Base-by-base conservation (phyloP, 1,140 invertebrate species). In the Formica exsecta region DNA sequence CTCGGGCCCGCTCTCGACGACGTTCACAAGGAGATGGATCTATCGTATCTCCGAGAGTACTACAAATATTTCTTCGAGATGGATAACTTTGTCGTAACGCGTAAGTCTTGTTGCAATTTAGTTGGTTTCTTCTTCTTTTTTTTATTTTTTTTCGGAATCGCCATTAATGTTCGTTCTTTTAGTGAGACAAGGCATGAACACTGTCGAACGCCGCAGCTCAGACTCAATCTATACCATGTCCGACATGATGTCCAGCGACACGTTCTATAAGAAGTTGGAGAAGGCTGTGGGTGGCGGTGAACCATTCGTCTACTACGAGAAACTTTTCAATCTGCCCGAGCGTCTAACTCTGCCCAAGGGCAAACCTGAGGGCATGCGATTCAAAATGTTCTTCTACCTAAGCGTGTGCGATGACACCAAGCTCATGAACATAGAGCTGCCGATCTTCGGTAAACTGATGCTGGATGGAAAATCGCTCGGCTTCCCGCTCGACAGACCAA, bases 401-500 rank as follows among this genome's bases (percentile, higher is more conserved):
- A 95, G 92, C 32, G 92, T 94, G 66, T 88, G 93, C 86, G 92
- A 93, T 5, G 93, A 94, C 48, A 91, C 92, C 77, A 91, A 92
- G 41, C 13, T 86, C 0, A 84, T 61, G 19, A 62, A 44, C n/a
- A 88, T 87, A 57, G 91, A 94, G 5, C 62, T 93, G 51, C 93
- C 94, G 0, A 65, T 91, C 6, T 93, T 92, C 79, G 94, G 93
- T 32, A 93, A 93, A 71, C 87, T 80, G 36, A 88, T 89, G 25
- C 91, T 93, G 61, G 96, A 97, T 88, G 95, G 95, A 57, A 96
- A 95, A 89, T 95, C 97, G 61, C 95, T 97, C 90, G 97, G 96
- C 44, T 97, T 95, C 94, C 97, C 97, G 66, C 96, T 97, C 89
- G 97, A 98, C 90, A 96, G 95, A 91, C 95, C 95, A 13, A 91